phyloP scores from a whole-genome alignment of 2,113 vertebrate species.

The Platichthys stellatus region DNA sequence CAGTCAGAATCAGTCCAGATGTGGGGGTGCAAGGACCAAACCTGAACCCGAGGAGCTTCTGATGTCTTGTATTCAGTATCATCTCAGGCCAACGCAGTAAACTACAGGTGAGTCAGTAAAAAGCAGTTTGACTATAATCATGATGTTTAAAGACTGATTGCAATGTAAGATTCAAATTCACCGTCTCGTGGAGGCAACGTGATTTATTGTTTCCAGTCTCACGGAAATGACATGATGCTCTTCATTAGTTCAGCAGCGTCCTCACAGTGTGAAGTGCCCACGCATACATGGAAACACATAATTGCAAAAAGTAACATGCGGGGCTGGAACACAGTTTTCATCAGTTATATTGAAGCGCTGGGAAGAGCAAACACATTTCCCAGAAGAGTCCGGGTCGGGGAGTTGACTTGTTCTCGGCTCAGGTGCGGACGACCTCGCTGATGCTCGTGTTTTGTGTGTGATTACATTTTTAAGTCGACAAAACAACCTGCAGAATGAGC shows the following conservation, averaged over 20 bases:
- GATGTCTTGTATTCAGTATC: no score
- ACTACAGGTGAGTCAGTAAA: no score
- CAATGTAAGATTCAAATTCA: no score
- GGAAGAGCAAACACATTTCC: slow-evolving; percentile 45
- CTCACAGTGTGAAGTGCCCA: not conserved
- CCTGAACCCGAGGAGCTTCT: no score
- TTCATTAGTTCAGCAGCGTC: slow-evolving; percentile 7
- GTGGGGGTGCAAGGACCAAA: no score
- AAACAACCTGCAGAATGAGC: no score
- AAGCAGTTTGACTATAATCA: no score
- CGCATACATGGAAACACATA: slow-evolving; percentile 7
- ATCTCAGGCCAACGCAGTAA: no score
- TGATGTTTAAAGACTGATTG: no score
- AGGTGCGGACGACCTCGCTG: not conserved
- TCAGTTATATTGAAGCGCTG: not conserved
- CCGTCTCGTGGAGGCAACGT: no score
- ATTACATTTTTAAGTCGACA: no score
- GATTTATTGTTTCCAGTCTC: not conserved
- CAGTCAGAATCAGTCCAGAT: no score
- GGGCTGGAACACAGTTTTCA: slow-evolving; percentile 19
- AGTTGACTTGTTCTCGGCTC: not conserved
- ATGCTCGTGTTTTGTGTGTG: not conserved
- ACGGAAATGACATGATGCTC: not conserved
- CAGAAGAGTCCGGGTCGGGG: slow-evolving; percentile 19
- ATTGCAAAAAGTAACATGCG: slow-evolving; percentile 27